Base-by-base conservation (phyloP, 2,888 invertebrate genomes). In the Punctoribates punctum region DNA sequence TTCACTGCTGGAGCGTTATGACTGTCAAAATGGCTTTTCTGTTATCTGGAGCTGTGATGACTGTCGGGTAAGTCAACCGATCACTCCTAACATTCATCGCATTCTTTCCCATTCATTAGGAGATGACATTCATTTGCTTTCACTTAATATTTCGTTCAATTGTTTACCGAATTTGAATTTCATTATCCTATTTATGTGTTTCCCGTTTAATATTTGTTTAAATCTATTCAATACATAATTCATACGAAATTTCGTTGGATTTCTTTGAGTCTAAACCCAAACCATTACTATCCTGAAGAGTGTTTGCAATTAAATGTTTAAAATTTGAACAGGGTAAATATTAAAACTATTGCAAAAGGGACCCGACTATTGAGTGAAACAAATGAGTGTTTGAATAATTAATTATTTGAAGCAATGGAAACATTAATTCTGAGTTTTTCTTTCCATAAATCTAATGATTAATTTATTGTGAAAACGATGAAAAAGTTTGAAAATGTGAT, bases 1-100 rank as follows among this genome's bases (percentile, higher is more conserved):
- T 20, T 51, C 70, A 27, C 75, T 80, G 27, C 77, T 81, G 38
- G 77, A 77, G 51, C 77, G 81, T 65, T 81, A 81, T 79, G 81
- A 81, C 77, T 81, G 81, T 77, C 77, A 80, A 65, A 80, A 79
- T 75, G 78, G 77, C 62, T 80, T 80, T 78, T 81, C 81, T 29
- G 80, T 80, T 77, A 79, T 78, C 57, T 81, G 80, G 80, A 79
- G 74, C 73, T 81, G 81, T 78, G 67, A 76, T 51, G 79, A 81
- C 78, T 81, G 81, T 73, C 79, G 78, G 79, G 81, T 81, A 57
- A 20, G 57, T 57, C 57, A 17, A 20, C 9, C n/a, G 11, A 23
- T 57, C 9, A 57, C 9, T 57, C 9, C 57, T 17, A 11, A 9
- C 23, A 57, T 57, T 57, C n/a, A 23, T 5, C 3, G 4, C 25